Conservation (phyloP, 2,888 invertebrate species). For the Leptopterna dolabrata region DNA sequence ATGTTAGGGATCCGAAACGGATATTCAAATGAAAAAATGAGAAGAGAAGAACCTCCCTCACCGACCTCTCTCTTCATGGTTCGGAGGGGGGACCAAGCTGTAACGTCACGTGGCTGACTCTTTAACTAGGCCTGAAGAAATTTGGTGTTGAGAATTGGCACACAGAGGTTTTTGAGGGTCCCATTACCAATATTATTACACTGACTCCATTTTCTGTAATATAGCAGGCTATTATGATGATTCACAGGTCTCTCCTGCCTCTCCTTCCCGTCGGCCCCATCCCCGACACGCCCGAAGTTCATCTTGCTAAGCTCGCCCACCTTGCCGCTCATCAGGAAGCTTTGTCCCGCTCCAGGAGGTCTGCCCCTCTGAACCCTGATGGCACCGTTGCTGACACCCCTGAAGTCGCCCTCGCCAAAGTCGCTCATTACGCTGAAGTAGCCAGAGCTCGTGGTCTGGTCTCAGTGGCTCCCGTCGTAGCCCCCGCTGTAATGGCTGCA, state of each 20-base stretch:
- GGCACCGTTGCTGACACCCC: slow-evolving; percentile 61
- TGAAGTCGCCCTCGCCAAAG: slow-evolving; percentile 67
- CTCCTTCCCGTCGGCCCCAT: slow-evolving; percentile 50
- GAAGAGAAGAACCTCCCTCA: too few species aligned
- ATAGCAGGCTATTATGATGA: too few species aligned
- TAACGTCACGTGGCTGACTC: too few species aligned
- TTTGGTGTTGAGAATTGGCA: too few species aligned
- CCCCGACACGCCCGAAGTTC: slow-evolving; percentile 69
- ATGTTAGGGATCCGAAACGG: too few species aligned
- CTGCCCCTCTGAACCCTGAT: slow-evolving; percentile 58
- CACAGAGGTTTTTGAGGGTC: too few species aligned
- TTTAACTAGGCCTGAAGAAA: too few species aligned
- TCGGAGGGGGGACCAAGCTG: too few species aligned
- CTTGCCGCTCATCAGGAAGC: slow-evolving; percentile 51
- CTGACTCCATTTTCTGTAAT: too few species aligned
- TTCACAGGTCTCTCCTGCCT: slow-evolving; percentile 40
- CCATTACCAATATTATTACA: too few species aligned
- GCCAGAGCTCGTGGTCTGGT: slow-evolving; percentile 65
- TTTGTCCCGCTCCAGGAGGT: slow-evolving; percentile 37
- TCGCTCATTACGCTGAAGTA: slow-evolving; percentile 69
- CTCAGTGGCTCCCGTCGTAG: slow-evolving; percentile 51
- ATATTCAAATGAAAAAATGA: too few species aligned
- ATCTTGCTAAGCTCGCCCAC: slow-evolving; percentile 66
- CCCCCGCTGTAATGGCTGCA: slow-evolving; percentile 61
- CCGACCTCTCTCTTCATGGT: too few species aligned